Evolutionary conservation across 2,797 vertebrate genomes (phyloP).

Genomic region (Rhinatrema bivittatum): DNA sequence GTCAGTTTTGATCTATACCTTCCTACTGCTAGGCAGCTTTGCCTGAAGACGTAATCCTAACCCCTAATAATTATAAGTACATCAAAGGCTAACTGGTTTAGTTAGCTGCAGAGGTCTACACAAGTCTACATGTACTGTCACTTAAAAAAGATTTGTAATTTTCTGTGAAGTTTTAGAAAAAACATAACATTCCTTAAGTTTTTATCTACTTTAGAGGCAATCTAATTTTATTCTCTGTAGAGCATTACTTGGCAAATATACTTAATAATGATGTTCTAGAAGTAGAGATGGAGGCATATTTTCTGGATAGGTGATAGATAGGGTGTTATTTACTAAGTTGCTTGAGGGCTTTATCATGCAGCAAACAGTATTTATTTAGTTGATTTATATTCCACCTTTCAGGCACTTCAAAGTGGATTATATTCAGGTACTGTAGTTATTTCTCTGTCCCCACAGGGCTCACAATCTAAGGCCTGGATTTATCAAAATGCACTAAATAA

Average conservation of each 20-base stretch:
- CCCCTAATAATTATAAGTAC: conserved; percentile 43
- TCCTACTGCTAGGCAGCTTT: conserved; percentile 41
- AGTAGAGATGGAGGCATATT: too few relatives aligned
- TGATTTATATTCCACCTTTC: too few relatives aligned
- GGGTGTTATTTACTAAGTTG: too few relatives aligned
- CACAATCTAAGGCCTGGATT: too few relatives aligned
- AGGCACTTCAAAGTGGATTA: too few relatives aligned
- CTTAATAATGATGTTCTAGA: not conserved
- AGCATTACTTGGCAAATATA: conserved; percentile 14
- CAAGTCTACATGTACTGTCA: conserved; percentile 28
- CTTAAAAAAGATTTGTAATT: conserved; percentile 37
- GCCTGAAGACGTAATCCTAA: conserved; percentile 49
- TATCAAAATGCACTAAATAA: too few relatives aligned
- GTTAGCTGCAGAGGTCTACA: conserved; percentile 39
- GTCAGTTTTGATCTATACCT: conserved; percentile 52
- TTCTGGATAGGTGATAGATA: too few relatives aligned
- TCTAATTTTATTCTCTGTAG: not conserved
- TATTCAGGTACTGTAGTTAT: too few relatives aligned
- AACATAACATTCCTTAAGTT: conserved; percentile 18
- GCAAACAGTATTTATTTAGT: too few relatives aligned
- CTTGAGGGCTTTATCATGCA: too few relatives aligned
- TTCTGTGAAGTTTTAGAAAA: conserved; percentile 33
- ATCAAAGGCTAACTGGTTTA: conserved; percentile 50
- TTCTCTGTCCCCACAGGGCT: too few relatives aligned
- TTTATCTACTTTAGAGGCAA: conserved; percentile 8